Conservation (phyloP, 2,113 vertebrate species). For the Neomonachus schauinslandi region DNA sequence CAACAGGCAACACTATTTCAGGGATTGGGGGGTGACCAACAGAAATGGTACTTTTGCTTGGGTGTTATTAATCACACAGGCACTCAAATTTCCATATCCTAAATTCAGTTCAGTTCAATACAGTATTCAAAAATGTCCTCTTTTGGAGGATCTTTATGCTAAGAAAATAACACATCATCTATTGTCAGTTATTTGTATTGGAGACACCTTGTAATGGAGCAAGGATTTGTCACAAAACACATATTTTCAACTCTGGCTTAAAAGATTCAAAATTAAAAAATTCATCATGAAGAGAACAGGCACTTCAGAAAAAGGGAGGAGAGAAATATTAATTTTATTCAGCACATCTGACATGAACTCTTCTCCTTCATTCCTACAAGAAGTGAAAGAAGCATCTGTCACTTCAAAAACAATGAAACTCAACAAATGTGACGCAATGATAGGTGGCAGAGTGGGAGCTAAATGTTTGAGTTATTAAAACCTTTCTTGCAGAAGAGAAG, state of each 20-base stretch:
- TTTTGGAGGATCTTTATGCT: neutral
- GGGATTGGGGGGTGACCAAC: neutral
- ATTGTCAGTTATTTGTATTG: neutral
- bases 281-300: slow-evolving; percentile 19
- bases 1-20: neutral
- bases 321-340: slow-evolving; percentile 59
- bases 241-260: neutral
- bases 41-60: neutral
- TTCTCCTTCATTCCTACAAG: neutral
- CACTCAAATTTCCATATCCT: neutral
- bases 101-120: neutral
- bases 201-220: neutral
- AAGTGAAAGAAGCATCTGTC: slow-evolving; percentile 37
- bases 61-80: neutral
- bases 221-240: neutral
- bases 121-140: neutral
- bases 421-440: neutral
- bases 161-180: neutral
- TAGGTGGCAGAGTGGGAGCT: neutral
- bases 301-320: neutral
- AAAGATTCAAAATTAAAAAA: slow-evolving; percentile 52
- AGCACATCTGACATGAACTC: slow-evolving; percentile 42
- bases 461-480: slow-evolving; percentile 31
- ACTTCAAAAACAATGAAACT: slow-evolving; percentile 67
- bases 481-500: neutral